Conservation (phyloP, 1,140 invertebrate genomes). For the Palaemon carinicauda region DNA sequence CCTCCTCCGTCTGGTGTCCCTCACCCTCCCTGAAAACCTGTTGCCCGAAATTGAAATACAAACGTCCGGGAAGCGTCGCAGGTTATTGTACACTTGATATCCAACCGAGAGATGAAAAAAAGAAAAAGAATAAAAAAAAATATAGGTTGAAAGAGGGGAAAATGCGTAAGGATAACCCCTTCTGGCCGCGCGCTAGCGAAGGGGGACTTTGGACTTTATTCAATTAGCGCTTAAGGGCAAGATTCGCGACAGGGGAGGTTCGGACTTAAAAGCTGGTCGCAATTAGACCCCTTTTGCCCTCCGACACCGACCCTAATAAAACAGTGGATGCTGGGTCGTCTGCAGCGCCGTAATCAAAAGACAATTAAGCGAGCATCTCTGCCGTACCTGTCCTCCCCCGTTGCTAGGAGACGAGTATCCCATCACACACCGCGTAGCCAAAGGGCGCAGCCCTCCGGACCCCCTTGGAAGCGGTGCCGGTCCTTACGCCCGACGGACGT, state of each 20-base stretch:
- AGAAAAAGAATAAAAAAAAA: neutral
- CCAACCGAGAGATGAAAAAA: neutral
- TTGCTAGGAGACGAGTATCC: neutral
- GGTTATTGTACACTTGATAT: no score
- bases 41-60: no score
- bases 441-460: neutral
- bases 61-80: neutral
- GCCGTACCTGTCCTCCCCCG: neutral
- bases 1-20: no score
- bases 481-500: neutral
- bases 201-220: neutral
- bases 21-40: no score
- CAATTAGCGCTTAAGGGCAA: neutral
- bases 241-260: neutral
- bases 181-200: neutral
- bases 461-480: neutral
- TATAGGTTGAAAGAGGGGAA: neutral
- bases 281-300: conserved; percentile 6
- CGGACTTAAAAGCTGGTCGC: neutral
- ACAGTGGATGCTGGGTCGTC: conserved; percentile 9
- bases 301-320: conserved; percentile 15
- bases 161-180: neutral
- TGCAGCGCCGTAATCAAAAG: conserved; percentile 18
- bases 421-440: neutral
- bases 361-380: conserved; percentile 23